Evolutionary conservation across 2,113 vertebrate genomes (phyloP).

Genomic region (Strigops habroptila): DNA sequence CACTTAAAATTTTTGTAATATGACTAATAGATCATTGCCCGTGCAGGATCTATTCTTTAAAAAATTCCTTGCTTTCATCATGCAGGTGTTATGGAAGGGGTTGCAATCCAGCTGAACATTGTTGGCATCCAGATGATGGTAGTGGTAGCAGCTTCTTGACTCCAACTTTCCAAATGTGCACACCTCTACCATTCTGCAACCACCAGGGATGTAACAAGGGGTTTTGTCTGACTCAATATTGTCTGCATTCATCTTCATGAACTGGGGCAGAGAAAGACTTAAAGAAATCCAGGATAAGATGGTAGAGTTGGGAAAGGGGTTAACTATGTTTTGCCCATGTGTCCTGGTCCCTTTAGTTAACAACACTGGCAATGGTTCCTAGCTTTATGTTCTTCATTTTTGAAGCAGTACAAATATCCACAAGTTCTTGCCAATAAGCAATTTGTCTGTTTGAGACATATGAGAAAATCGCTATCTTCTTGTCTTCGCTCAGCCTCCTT

Average conservation of each 20-base stretch:
- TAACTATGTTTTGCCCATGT: neutral
- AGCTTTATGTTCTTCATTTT: neutral
- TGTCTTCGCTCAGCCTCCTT: neutral
- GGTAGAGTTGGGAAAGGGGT: neutral
- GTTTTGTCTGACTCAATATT: neutral
- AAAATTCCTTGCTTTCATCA: neutral
- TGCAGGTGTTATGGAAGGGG: neutral
- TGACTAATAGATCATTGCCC: neutral
- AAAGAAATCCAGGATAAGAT: neutral
- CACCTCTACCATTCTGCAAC: neutral
- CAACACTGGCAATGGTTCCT: neutral
- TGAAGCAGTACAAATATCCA: neutral
- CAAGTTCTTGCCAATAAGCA: neutral
- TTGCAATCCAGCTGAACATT: neutral
- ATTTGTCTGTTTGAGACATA: neutral
- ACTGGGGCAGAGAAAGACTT: neutral
- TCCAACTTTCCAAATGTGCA: neutral
- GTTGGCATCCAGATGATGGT: neutral
- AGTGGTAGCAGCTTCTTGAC: neutral
- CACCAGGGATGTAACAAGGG: neutral
- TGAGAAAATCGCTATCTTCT: accelerated
- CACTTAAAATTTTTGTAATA: neutral
- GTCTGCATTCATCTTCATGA: neutral
- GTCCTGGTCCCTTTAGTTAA: neutral
- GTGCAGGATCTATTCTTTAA: neutral